A percentile compares a stretch with the other conserved stretches of the same genome.
These are phyloP conservation scores for Styela clava DNA, from an alignment of 23 tunicate species.

Conservation along the genomic window DNA sequence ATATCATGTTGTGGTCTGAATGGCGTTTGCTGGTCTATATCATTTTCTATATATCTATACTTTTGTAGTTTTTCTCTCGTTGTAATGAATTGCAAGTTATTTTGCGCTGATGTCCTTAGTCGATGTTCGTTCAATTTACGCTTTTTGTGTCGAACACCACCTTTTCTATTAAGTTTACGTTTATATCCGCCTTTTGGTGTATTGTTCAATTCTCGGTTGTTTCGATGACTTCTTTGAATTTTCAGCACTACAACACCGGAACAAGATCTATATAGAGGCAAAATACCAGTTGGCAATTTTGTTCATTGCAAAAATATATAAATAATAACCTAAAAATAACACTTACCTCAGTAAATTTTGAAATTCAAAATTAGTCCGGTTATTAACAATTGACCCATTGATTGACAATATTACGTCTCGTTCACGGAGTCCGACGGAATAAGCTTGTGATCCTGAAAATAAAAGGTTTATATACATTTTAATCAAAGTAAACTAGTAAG, in stretches of 20 bases:
- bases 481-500: too few species aligned
- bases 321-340: too few species aligned
- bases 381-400: not conserved
- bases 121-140: not conserved
- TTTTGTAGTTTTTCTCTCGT: not conserved
- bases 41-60: too few species aligned
- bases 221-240: not conserved
- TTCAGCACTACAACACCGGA: not conserved
- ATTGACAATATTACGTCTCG: not conserved
- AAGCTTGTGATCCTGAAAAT: constrained; percentile 2
- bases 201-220: not conserved
- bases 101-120: not conserved
- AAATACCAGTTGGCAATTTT: not conserved
- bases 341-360: not conserved
- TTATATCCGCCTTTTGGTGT: not conserved
- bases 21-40: too few species aligned
- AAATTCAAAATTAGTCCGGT: not conserved
- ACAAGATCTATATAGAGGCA: not conserved
- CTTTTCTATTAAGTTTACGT: not conserved
- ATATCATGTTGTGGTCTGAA: too few species aligned
- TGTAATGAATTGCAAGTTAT: not conserved
- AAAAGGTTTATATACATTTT: too few species aligned
- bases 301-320: too few species aligned
- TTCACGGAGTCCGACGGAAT: not conserved
- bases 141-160: not conserved